phyloP scores from a whole-genome alignment of 2,113 vertebrate species.

The Chaenogobius annularis region DNA sequence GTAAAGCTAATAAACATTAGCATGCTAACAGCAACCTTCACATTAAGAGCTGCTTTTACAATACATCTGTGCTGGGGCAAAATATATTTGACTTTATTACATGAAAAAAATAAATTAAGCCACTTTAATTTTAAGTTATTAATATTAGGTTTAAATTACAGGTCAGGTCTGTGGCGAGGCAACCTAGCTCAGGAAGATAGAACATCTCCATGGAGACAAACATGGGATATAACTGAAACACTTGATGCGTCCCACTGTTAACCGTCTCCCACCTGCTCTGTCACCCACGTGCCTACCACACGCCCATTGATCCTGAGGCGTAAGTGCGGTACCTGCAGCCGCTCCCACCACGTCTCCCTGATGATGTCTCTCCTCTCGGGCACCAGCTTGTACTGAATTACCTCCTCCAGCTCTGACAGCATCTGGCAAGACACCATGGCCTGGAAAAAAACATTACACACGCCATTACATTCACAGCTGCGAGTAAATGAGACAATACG shows the following conservation, averaged over 20 bases:
- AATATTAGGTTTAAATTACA: background rate
- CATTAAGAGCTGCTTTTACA: no score
- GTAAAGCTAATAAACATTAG: no score
- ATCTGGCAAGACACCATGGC: slow-evolving; percentile 99
- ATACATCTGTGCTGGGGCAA: no score
- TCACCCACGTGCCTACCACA: slow-evolving; percentile 20
- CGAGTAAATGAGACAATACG: background rate
- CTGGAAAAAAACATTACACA: slow-evolving; percentile 66
- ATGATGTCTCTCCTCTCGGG: slow-evolving; percentile 97
- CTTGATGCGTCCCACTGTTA: background rate
- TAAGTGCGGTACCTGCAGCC: slow-evolving; percentile 86
- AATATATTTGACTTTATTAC: no score
- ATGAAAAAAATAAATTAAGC: no score
- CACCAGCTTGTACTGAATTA: slow-evolving; percentile 98
- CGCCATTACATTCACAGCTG: background rate
- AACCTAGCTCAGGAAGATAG: no score
- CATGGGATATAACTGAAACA: background rate
- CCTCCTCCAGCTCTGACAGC: slow-evolving; percentile 97
- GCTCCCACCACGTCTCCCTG: slow-evolving; percentile 98
- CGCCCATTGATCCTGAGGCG: slow-evolving; percentile 23
- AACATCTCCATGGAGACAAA: no score
- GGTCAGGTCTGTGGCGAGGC: background rate
- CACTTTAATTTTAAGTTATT: no score
- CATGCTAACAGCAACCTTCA: no score
- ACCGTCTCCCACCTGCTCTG: slow-evolving; percentile 53